Base-by-base conservation (phyloP, 2,797 vertebrate species). In the Syndactyla subalaris region DNA sequence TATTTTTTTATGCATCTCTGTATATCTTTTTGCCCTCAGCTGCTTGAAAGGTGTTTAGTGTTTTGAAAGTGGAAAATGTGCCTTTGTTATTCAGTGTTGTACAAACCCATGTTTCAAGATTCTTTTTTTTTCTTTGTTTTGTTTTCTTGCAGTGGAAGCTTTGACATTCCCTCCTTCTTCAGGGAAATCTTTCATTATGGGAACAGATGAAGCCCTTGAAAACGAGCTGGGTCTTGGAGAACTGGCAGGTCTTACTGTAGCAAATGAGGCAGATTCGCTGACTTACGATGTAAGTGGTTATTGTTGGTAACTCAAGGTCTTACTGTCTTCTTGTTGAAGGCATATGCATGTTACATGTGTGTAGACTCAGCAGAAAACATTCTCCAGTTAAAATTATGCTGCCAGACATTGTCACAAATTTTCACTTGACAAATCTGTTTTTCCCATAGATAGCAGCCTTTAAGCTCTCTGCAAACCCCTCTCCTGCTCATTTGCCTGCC, bases 121-220 rank as follows among this genome's bases (percentile, higher is more conserved):
- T 57, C 29, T 39, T 54, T 78, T 21, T 32, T 48, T 84, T 55
- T 76, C 23, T 83, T 45, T 73, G 9, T 71, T 92, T 61, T 80
- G 57, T 88, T 96, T 48, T 97, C 86, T 93, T 97, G 92, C 92
- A 99, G 99, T 99, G 85, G 99, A 99, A 97, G 98, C 99, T 12
- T 96, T 99, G 97, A 99, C 99, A 13, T 99, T 99, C 97, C 99
- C 99, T 39, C 99, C 99, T 36, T 99, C 99, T 95, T 99, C 99
- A 79, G 99, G 99, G 79, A 99, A 99, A 91, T 98, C 99, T 6
- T 99, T 99, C 96, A 99, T 99, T 81, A 99, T 99, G 98, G 98
- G 99, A 94, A 54, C 99, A 36, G 99, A 99, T 72, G 99, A 99
- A 97, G 98, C 98, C 86, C 98, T 99, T 97, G 99, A 99, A 97